Evolutionary conservation across 2,797 vertebrate species (phyloP).

Genomic region (Nannoperca australis): DNA sequence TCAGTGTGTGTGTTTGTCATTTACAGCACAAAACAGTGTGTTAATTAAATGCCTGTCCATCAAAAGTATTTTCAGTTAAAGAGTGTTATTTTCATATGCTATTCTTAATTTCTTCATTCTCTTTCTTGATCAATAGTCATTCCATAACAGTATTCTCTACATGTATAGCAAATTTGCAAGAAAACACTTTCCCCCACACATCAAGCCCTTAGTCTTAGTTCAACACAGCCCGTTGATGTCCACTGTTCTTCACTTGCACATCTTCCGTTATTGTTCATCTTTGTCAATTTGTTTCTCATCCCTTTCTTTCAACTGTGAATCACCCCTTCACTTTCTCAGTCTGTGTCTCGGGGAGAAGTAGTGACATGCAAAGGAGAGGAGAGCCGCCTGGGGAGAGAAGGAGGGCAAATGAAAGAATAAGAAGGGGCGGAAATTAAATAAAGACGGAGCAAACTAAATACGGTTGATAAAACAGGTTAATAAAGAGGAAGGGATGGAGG

Average conservation of each 20-base stretch:
- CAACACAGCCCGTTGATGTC: slow-evolving; percentile 62
- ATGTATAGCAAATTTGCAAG: slow-evolving; percentile 46
- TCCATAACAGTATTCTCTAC: slow-evolving; percentile 47
- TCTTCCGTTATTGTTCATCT: slow-evolving; percentile 75
- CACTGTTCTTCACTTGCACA: slow-evolving; percentile 62
- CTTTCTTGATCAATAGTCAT: slow-evolving; percentile 22
- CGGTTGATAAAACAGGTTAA: slow-evolving; percentile 48
- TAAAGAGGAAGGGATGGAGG: slow-evolving; percentile 51
- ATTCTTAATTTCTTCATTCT: slow-evolving; percentile 29
- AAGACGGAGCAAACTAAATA: slow-evolving; percentile 55
- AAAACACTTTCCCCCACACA: slow-evolving; percentile 17
- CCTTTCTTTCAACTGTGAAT: slow-evolving; percentile 76
- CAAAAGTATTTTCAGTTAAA: slow-evolving; percentile 62
- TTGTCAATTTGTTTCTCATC: slow-evolving; percentile 60
- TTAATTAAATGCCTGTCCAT: slow-evolving; percentile 75
- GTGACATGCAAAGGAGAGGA: slow-evolving; percentile 87
- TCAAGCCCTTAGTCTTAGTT: slow-evolving; percentile 51
- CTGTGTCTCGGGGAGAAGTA: slow-evolving; percentile 85
- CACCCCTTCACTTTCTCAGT: slow-evolving; percentile 81
- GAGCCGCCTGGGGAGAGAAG: slow-evolving; percentile 79
- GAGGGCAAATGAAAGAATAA: slow-evolving; percentile 76
- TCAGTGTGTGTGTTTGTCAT: slow-evolving; percentile 61
- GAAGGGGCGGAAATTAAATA: slow-evolving; percentile 65
- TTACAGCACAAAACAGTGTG: slow-evolving; percentile 67
- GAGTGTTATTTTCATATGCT: slow-evolving; percentile 47